Percentiles rank a stretch among this genome's conserved stretches.
phyloP scores from a whole-genome alignment of 2,888 invertebrate genomes.

The Calameuta idolon region DNA sequence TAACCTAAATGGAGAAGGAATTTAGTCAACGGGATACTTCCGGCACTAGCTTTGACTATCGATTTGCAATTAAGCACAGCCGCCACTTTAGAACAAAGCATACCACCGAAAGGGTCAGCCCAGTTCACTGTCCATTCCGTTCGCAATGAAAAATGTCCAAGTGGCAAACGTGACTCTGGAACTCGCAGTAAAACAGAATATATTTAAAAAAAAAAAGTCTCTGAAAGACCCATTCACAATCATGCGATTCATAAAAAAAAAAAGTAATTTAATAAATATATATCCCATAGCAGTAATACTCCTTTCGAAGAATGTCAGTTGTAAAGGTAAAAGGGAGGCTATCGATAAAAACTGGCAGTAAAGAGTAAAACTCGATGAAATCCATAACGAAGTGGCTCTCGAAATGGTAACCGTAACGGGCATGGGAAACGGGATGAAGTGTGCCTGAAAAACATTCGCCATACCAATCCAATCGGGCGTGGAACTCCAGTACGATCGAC shows the following conservation, averaged over 20 bases:
- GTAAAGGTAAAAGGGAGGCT: not conserved
- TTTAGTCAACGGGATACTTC: constrained; percentile 13
- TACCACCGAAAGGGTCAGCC: not conserved
- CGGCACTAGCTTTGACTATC: constrained; percentile 23
- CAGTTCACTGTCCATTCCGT: not conserved
- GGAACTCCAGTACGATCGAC: constrained; percentile 37
- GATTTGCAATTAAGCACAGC: constrained; percentile 48
- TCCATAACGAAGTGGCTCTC: not conserved
- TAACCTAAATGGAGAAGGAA: not conserved
- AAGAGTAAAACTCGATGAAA: not conserved
- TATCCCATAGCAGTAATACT: not conserved
- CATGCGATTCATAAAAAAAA: not conserved
- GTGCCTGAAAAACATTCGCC: constrained; percentile 4
- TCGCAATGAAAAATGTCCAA: not conserved
- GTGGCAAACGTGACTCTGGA: not conserved
- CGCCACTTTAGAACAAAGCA: constrained; percentile 38
- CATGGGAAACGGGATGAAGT: not conserved
- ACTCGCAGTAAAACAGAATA: not conserved
- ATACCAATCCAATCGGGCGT: constrained; percentile 49
- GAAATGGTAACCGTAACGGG: constrained; percentile 3
- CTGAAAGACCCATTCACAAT: not conserved
- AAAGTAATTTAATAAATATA: not conserved
- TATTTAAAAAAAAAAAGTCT: not conserved
- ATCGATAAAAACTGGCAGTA: not conserved
- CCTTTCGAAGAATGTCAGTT: not conserved